phyloP scores from a whole-genome alignment of 2,888 invertebrate genomes.

The Meteorus cinctellus region DNA sequence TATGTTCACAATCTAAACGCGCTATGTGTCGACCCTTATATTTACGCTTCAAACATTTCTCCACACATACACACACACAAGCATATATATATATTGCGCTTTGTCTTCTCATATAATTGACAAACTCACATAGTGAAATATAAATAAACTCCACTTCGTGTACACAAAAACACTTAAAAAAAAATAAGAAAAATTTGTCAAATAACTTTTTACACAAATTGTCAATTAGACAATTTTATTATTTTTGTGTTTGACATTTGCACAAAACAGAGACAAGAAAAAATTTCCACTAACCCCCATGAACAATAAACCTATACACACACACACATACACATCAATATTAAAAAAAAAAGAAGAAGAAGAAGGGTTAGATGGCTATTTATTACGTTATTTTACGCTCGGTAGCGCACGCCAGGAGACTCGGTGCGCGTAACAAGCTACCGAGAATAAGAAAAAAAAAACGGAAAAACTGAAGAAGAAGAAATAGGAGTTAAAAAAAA shows the following conservation, averaged over 20 bases:
- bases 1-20: slow-evolving; percentile 25
- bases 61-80: neutral
- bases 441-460: slow-evolving; percentile 9
- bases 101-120: slow-evolving; percentile 34
- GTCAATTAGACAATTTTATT: too few relatives aligned
- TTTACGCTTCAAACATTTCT: slow-evolving; percentile 16
- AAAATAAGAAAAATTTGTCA: neutral
- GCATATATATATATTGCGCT: slow-evolving; percentile 12
- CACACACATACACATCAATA: slow-evolving; percentile 19
- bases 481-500: too few relatives aligned
- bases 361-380: slow-evolving; percentile 43
- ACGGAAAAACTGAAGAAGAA: neutral
- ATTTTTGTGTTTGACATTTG: too few relatives aligned
- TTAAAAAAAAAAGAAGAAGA: neutral
- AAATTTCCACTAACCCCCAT: too few relatives aligned
- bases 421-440: slow-evolving; percentile 41
- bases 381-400: slow-evolving; percentile 48
- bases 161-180: neutral
- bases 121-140: slow-evolving; percentile 7
- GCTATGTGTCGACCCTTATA: slow-evolving; percentile 15
- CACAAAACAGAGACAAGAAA: too few relatives aligned
- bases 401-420: slow-evolving; percentile 41
- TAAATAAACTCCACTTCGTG: slow-evolving; percentile 28
- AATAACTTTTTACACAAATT: too few relatives aligned
- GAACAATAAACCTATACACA: neutral